A percentile compares a stretch with the other conserved stretches of the same genome.
These are phyloP conservation scores for Otolemur crassicaudatus DNA, from an alignment of 2,797 vertebrate genomes.

Conservation along the genomic window DNA sequence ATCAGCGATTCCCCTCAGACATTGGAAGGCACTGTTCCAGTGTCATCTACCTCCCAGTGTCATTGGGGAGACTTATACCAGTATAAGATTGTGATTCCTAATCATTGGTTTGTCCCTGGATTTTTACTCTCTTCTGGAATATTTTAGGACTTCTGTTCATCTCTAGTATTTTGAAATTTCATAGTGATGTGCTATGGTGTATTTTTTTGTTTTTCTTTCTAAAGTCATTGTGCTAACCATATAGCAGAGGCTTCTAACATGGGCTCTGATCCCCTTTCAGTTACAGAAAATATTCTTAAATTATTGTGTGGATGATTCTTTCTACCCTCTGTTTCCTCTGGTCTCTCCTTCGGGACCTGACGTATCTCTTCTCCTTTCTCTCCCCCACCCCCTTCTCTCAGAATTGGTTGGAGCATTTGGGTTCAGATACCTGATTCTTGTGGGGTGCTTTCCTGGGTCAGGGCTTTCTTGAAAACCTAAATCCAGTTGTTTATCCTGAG, in stretches of 20 bases:
- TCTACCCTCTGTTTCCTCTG: not conserved
- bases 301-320: not conserved
- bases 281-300: not conserved
- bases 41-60: not conserved
- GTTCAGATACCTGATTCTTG: not conserved
- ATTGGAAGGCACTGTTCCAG: not conserved
- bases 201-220: not conserved
- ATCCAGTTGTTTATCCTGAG: not conserved
- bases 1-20: not conserved
- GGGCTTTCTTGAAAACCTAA: not conserved
- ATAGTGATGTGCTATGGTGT: not conserved
- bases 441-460: not conserved
- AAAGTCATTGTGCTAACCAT: not conserved
- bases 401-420: not conserved
- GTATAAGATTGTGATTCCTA: not conserved
- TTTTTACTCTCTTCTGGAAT: not conserved
- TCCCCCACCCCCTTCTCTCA: accelerated
- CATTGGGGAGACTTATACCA: not conserved
- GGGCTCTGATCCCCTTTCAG: not conserved
- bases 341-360: not conserved
- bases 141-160: not conserved
- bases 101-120: not conserved
- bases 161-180: not conserved
- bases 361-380: not conserved
- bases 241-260: not conserved